Conservation (phyloP, 2,797 vertebrate genomes). For the Tadarida brasiliensis region DNA sequence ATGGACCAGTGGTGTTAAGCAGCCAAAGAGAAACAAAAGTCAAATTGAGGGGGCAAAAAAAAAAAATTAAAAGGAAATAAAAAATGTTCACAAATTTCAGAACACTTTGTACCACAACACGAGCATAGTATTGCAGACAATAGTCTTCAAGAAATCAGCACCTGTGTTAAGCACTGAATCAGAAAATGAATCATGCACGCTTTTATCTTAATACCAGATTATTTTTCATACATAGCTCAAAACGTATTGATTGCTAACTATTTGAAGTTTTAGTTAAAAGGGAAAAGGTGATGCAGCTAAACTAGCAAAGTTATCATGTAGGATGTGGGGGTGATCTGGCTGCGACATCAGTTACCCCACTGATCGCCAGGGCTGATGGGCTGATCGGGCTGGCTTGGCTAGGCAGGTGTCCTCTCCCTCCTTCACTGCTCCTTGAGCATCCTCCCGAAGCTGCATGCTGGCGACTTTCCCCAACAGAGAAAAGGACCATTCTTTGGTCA, state of each 20-base stretch:
- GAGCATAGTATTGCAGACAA: background rate
- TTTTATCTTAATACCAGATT: background rate
- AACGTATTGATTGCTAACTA: background rate
- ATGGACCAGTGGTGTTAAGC: background rate
- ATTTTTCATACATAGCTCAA: background rate
- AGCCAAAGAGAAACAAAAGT: constrained; percentile 21
- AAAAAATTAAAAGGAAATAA: constrained; percentile 18
- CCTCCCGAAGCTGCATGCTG: background rate
- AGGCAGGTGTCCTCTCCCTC: background rate
- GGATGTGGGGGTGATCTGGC: background rate
- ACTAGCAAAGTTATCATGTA: background rate
- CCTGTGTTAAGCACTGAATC: background rate
- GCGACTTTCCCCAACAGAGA: background rate
- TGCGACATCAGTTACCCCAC: background rate
- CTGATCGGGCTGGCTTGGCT: background rate
- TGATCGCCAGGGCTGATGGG: background rate
- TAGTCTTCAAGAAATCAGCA: background rate
- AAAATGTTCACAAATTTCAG: background rate
- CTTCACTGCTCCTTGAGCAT: background rate
- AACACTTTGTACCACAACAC: background rate
- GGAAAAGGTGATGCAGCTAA: background rate
- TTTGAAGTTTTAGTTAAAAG: background rate
- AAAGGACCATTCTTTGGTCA: background rate
- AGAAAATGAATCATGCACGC: background rate
- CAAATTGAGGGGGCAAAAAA: background rate